Evolutionary conservation across 2,888 invertebrate genomes (phyloP).

Genomic region (Hyles lineata): DNA sequence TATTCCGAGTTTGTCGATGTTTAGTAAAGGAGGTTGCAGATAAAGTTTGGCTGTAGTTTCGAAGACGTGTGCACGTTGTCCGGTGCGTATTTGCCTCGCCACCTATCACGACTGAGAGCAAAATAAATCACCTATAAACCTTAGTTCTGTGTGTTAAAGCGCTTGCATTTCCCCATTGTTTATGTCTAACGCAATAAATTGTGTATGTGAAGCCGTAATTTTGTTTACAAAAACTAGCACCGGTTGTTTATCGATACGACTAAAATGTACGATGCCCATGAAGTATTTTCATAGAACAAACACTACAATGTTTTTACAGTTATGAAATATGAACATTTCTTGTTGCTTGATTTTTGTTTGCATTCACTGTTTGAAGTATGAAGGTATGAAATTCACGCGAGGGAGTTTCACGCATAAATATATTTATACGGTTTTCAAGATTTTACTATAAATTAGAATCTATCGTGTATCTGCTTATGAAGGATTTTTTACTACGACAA

Average conservation of each 20-base stretch:
- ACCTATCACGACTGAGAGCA: neutral
- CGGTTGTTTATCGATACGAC: neutral
- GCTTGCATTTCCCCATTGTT: neutral
- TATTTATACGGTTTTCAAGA: no score
- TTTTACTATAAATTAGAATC: no score
- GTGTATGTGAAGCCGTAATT: constrained; percentile 1
- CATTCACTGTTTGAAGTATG: neutral
- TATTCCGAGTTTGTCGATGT: neutral
- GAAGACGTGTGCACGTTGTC: neutral
- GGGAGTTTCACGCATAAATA: no score
- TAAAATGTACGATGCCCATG: neutral
- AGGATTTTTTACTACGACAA: no score
- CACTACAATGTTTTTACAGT: neutral
- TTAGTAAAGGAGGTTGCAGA: neutral
- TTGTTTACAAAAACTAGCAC: neutral
- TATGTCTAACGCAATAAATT: neutral
- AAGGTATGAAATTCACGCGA: no score
- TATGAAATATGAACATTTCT: neutral
- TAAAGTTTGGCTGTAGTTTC: neutral
- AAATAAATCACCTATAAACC: constrained; percentile 4
- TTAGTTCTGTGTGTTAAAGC: constrained; percentile 27
- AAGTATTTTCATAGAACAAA: neutral
- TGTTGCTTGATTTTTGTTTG: neutral
- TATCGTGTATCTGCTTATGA: no score
- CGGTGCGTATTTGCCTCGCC: constrained; percentile 27